Evolutionary conservation across 2,888 invertebrate species (phyloP), one percentile per base, ranked within the genome.

Genomic region (Agrilus biguttatus): DNA sequence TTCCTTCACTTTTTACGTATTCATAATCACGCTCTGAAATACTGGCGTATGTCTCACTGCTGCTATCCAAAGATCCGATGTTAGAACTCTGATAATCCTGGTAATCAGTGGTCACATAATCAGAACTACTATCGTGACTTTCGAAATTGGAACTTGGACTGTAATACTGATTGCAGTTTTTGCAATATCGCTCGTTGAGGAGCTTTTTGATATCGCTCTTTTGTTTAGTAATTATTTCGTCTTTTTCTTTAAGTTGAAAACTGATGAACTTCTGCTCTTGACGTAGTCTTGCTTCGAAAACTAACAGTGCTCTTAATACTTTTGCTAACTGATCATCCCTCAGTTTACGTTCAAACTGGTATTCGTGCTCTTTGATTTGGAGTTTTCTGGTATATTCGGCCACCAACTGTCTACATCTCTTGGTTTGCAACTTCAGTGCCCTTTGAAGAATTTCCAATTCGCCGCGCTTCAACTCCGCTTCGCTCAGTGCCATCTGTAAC

Each of bases 231-330:
- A 83, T 82, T 38, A 82, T 73, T 56, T 74, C 75, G 57, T 84
- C 83, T 58, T 82, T 81, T 57, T 82, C 80, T 46, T 73, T 72
- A 14, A 84, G 68, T 40, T 79, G 73, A 43, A 76, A 73, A 45
- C 75, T 73, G 50, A 85, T 81, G 53, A 75, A 75, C 53, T 79
- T 77, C 58, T 84, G 83, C 60, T 85, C 84, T 58, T 80, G 77
- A 39, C 77, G 74, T 19, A 85, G 67, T 8, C 82, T 71, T 8
- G 82, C 79, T 61, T 85, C 83, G 40, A 84, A 73, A 35, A 80
- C 73, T 35, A 83, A 72, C 44, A 85, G 65, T 4, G 83, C 80
- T 38, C 81, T 71, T 7, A 83, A 68, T 23, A 85, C 79, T 48
- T 78, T 70, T 5, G 80, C 77, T 21, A 84, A 70, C 56, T 84